These are phyloP conservation scores for Argyrosomus japonicus DNA, from an alignment of 2,113 vertebrate species.

Conservation along the genomic window DNA sequence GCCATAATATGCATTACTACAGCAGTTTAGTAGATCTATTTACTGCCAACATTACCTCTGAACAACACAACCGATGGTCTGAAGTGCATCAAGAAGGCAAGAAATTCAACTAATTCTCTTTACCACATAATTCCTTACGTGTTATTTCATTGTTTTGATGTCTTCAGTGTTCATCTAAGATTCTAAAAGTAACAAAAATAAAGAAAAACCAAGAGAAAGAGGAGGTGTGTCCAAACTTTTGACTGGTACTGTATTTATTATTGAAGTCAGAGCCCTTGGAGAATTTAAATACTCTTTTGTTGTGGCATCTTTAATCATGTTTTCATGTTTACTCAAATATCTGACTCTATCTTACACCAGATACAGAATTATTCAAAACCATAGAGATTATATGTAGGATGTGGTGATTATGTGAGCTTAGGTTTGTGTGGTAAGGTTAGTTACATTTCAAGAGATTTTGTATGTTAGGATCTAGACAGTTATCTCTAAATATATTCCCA, in stretches of 20 bases:
- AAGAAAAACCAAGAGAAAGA: too few species aligned
- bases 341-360: background rate
- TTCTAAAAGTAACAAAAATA: too few species aligned
- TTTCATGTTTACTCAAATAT: background rate
- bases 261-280: conserved; percentile 33
- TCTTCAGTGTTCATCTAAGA: too few species aligned
- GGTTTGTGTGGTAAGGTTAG: conserved; percentile 49
- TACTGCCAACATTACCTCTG: too few species aligned
- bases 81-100: too few species aligned
- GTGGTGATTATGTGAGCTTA: conserved; percentile 41
- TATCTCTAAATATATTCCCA: conserved; percentile 24
- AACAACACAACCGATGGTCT: too few species aligned
- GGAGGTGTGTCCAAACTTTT: too few species aligned
- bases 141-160: too few species aligned
- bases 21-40: too few species aligned
- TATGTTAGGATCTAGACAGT: conserved; percentile 45
- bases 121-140: too few species aligned
- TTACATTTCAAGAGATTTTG: conserved; percentile 32
- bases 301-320: fast-evolving
- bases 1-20: too few species aligned
- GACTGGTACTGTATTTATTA: background rate
- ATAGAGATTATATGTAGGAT: conserved; percentile 16
- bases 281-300: background rate
- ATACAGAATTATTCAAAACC: conserved; percentile 19
- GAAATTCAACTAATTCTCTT: too few species aligned